Conservation (phyloP, 2,888 invertebrate species). For the Magallana nippona region DNA sequence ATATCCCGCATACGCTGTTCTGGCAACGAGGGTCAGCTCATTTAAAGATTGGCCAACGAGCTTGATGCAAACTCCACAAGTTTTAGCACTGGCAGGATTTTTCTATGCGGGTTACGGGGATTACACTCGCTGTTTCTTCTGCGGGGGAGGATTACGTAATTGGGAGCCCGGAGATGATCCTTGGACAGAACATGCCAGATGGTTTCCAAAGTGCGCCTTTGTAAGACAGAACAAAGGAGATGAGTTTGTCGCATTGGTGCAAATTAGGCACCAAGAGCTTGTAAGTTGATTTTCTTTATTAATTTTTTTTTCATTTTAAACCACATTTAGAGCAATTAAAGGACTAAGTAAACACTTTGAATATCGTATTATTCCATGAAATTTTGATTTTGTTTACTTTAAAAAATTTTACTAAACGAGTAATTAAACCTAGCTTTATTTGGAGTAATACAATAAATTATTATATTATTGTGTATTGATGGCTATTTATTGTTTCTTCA, state of each 20-base stretch:
- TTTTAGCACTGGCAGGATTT: conserved; percentile 41
- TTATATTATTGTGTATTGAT: not conserved
- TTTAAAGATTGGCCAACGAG: conserved; percentile 39
- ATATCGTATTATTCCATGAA: too few relatives aligned
- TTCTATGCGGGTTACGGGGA: conserved; percentile 41
- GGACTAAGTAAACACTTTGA: not conserved
- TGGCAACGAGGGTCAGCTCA: conserved; percentile 34
- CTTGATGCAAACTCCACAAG: conserved; percentile 23
- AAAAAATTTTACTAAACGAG: too few relatives aligned
- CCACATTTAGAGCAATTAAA: too few relatives aligned
- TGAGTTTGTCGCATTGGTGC: conserved; percentile 41
- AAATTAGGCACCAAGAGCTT: conserved; percentile 1
- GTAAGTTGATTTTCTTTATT: not conserved
- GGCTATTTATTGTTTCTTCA: not conserved
- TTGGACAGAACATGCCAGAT: conserved; percentile 46
- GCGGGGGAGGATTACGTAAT: conserved; percentile 45
- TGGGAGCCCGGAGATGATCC: conserved; percentile 45
- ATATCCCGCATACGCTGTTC: conserved; percentile 40
- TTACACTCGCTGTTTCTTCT: conserved; percentile 46
- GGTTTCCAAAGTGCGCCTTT: conserved; percentile 45
- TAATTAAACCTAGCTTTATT: too few relatives aligned
- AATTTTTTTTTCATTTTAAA: not conserved
- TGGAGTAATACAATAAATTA: not conserved
- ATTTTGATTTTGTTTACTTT: not conserved
- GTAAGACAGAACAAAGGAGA: conserved; percentile 43